Percentiles rank a stretch among this genome's conserved stretches.
phyloP scores from a whole-genome alignment of 2,113 vertebrate species.

The Mus spicilegus region DNA sequence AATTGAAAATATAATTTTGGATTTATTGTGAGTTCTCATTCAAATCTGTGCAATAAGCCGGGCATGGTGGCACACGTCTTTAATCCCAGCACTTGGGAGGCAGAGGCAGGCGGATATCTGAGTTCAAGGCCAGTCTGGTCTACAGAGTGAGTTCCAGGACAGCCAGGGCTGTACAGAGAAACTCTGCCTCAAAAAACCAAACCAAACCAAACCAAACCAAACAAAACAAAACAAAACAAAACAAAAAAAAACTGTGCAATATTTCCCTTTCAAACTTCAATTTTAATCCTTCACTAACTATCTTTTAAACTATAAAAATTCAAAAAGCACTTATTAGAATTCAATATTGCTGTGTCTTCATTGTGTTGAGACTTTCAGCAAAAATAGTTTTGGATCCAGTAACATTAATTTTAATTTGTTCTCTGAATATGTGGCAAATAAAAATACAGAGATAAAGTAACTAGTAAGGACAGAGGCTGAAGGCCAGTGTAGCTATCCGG shows the following conservation, averaged over 20 bases:
- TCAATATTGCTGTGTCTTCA: slow-evolving; percentile 46
- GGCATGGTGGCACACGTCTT: too few relatives aligned
- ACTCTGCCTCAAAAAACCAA: too few relatives aligned
- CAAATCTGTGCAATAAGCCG: neutral
- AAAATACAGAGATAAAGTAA: slow-evolving; percentile 36
- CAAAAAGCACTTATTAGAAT: slow-evolving; percentile 35
- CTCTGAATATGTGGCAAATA: slow-evolving; percentile 36
- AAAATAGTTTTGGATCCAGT: neutral
- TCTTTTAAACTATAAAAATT: slow-evolving; percentile 39
- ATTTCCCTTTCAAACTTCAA: neutral
- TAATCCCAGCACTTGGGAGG: too few relatives aligned
- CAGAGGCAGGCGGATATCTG: too few relatives aligned
- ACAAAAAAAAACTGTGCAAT: neutral
- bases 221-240: too few relatives aligned
- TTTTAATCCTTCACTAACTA: slow-evolving; percentile 14
- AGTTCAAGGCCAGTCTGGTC: too few relatives aligned
- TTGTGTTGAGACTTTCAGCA: slow-evolving; percentile 13
- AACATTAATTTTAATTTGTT: slow-evolving; percentile 68
- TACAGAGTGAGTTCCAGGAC: too few relatives aligned
- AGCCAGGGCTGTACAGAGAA: too few relatives aligned
- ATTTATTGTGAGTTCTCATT: slow-evolving; percentile 32
- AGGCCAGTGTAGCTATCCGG: neutral
- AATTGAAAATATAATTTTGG: slow-evolving; percentile 46
- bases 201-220: too few relatives aligned
- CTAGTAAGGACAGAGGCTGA: neutral